Conservation (phyloP, 2,888 invertebrate genomes). For the Euzophera pinguis region DNA sequence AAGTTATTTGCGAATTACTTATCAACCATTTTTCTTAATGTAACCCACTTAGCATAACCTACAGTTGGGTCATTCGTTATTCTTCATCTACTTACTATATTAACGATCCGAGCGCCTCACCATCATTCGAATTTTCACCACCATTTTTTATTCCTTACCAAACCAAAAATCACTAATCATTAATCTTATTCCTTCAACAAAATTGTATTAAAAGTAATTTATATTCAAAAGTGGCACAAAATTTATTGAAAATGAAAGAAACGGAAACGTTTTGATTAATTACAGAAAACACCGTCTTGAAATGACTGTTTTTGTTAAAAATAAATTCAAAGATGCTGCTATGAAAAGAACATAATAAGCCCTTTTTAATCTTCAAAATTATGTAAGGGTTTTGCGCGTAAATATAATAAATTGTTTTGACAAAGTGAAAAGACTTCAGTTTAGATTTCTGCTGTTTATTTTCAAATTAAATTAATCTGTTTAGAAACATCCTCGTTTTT, state of each 20-base stretch:
- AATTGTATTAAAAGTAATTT: slow-evolving; percentile 57
- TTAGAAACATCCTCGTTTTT: no score
- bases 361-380: slow-evolving; percentile 7
- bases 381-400: neutral
- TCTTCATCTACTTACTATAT: slow-evolving; percentile 1
- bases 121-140: slow-evolving; percentile 14
- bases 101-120: slow-evolving; percentile 6
- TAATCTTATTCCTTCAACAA: slow-evolving; percentile 31
- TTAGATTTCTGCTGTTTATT: neutral
- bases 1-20: neutral
- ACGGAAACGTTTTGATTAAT: slow-evolving; percentile 53
- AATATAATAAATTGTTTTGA: slow-evolving; percentile 4
- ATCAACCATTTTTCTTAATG: neutral
- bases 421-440: slow-evolving; percentile 5
- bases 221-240: slow-evolving; percentile 53
- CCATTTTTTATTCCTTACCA: slow-evolving; percentile 29
- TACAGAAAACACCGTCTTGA: slow-evolving; percentile 32
- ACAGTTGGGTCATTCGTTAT: slow-evolving; percentile 1
- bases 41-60: slow-evolving; percentile 6
- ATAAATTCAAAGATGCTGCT: slow-evolving; percentile 27
- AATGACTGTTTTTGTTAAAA: slow-evolving; percentile 42
- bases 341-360: slow-evolving; percentile 9
- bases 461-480: neutral
- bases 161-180: slow-evolving; percentile 38
- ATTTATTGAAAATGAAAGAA: slow-evolving; percentile 52